A percentile compares a stretch with the other conserved stretches of the same genome.
Conservation (phyloP, 2,113 vertebrate species). For the Cairina moschata region DNA sequence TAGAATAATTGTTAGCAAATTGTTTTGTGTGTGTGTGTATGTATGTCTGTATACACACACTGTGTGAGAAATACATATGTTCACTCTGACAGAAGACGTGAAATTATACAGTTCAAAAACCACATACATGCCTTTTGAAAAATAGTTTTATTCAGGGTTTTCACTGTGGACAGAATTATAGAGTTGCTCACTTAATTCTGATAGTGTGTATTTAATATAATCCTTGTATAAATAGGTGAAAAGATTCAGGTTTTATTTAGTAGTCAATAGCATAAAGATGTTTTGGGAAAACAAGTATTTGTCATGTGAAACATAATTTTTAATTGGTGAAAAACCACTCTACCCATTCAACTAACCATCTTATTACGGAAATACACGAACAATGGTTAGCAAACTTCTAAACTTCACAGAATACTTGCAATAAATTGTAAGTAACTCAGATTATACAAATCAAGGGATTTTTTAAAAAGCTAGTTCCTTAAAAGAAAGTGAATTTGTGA, state of each 20-base stretch:
- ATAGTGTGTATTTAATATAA: slow-evolving; percentile 85
- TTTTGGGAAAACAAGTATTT: slow-evolving; percentile 85
- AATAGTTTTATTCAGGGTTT: slow-evolving; percentile 98
- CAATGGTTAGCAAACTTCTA: slow-evolving; percentile 70
- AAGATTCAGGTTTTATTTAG: slow-evolving; percentile 93
- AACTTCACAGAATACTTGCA: slow-evolving; percentile 75
- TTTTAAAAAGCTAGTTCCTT: slow-evolving; percentile 64
- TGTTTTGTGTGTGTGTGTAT: slow-evolving; percentile 74
- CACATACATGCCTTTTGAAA: slow-evolving; percentile 96
- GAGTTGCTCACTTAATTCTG: slow-evolving; percentile 84
- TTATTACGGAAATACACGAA: slow-evolving; percentile 69
- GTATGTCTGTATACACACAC: slow-evolving; percentile 76
- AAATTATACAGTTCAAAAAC: slow-evolving; percentile 89
- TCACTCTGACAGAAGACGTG: slow-evolving; percentile 86
- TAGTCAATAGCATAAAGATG: slow-evolving; percentile 84
- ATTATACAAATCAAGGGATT: slow-evolving; percentile 63
- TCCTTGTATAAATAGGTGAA: slow-evolving; percentile 85
- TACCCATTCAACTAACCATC: slow-evolving; percentile 79
- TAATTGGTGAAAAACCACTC: slow-evolving; percentile 77
- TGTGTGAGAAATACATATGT: slow-evolving; percentile 78
- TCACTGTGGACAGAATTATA: slow-evolving; percentile 93
- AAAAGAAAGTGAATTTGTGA: slow-evolving; percentile 76
- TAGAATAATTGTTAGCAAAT: slow-evolving; percentile 85
- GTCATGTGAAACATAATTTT: slow-evolving; percentile 89
- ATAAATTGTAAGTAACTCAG: slow-evolving; percentile 72